phyloP scores from a whole-genome alignment of 2,888 invertebrate species.

The Branchinecta sandiegonensis region DNA sequence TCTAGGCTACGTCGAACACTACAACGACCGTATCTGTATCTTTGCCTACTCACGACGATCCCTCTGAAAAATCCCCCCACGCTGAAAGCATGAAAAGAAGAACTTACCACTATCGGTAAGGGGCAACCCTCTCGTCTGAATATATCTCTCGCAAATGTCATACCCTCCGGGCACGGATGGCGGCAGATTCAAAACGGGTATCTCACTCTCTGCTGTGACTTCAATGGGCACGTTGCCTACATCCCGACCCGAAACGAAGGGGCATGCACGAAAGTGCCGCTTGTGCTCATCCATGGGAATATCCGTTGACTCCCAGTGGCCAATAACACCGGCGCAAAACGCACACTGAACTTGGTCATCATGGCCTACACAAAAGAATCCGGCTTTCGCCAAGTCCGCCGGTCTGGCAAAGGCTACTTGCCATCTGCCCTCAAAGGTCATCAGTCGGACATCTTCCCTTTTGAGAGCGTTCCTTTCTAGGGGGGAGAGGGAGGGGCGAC shows the following conservation, averaged over 20 bases:
- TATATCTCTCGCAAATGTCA: constrained; percentile 27
- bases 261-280: constrained; percentile 33
- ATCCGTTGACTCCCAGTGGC: constrained; percentile 34
- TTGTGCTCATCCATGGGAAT: constrained; percentile 33
- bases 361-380: constrained; percentile 63
- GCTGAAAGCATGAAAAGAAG: not conserved
- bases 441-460: constrained; percentile 51
- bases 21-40: no score
- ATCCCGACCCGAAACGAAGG: constrained; percentile 33
- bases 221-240: constrained; percentile 49
- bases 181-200: constrained; percentile 32
- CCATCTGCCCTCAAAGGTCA: constrained; percentile 52
- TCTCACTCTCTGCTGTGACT: constrained; percentile 28
- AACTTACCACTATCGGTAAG: not conserved
- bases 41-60: no score
- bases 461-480: constrained; percentile 20
- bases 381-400: constrained; percentile 53
- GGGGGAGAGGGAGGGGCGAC: constrained; percentile 3
- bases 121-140: not conserved
- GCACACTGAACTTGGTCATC: constrained; percentile 30
- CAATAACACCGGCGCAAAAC: constrained; percentile 33
- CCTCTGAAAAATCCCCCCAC: no score
- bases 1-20: no score
- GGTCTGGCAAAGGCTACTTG: constrained; percentile 49
- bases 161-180: constrained; percentile 24